phyloP scores from a whole-genome alignment of 92 coral and sea anemone species.

The Epizoanthus rinbou region DNA sequence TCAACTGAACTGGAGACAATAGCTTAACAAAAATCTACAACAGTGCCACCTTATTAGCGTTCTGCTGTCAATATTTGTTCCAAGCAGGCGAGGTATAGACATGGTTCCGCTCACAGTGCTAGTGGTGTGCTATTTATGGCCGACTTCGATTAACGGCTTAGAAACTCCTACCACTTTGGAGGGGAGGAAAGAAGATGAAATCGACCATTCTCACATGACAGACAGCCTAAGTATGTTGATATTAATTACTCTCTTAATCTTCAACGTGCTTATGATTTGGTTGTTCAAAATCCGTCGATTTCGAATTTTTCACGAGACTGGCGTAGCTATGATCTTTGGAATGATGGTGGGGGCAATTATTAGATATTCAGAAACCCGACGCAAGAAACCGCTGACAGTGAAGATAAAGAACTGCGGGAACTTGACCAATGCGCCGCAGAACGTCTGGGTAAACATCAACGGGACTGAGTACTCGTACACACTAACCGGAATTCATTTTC shows the following conservation, averaged over 20 bases:
- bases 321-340: slow-evolving; percentile 96
- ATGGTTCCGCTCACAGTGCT: slow-evolving; percentile 14
- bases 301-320: slow-evolving; percentile 94
- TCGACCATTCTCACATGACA: slow-evolving; percentile 94
- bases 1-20: neutral
- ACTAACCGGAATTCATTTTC: slow-evolving; percentile 91
- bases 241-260: slow-evolving; percentile 82
- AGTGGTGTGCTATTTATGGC: slow-evolving; percentile 15
- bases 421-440: slow-evolving; percentile 88
- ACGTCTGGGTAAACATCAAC: slow-evolving; percentile 86
- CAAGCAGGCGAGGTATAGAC: neutral
- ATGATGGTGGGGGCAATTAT: slow-evolving; percentile 89
- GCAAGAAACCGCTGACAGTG: slow-evolving; percentile 84
- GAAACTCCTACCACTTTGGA: slow-evolving; percentile 93
- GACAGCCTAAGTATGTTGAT: slow-evolving; percentile 97
- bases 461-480: slow-evolving; percentile 94
- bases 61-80: neutral
- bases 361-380: slow-evolving; percentile 78
- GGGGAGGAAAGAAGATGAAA: slow-evolving; percentile 94
- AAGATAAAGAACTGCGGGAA: slow-evolving; percentile 90
- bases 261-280: slow-evolving; percentile 93
- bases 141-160: slow-evolving; percentile 33
- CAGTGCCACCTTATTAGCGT: too few relatives aligned
- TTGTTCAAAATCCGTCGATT: slow-evolving; percentile 93
- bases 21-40: neutral